A percentile compares a stretch with the other conserved stretches of the same genome.
These are phyloP conservation scores for Pluvianellus socialis DNA, from an alignment of 2,113 vertebrate species.

Conservation along the genomic window DNA sequence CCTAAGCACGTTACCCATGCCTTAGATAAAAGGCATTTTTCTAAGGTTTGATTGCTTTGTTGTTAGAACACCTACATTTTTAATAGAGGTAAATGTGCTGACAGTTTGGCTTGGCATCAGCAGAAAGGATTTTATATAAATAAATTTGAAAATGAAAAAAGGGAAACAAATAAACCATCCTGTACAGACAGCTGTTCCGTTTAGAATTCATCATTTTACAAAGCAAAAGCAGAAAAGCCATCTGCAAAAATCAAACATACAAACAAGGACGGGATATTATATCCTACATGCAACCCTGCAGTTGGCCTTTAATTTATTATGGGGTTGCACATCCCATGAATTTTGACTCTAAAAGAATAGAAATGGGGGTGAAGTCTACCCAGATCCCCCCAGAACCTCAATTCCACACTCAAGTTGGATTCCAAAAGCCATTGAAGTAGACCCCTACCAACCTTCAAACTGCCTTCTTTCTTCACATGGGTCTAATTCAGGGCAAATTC, in stretches of 20 bases:
- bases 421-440: background rate
- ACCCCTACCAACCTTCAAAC: background rate
- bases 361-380: background rate
- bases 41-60: slow-evolving; percentile 28
- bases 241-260: slow-evolving; percentile 37
- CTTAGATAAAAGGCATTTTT: background rate
- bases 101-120: slow-evolving; percentile 46
- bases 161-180: slow-evolving; percentile 54
- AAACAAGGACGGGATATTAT: slow-evolving; percentile 1
- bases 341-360: background rate
- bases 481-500: background rate
- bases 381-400: background rate
- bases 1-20: background rate
- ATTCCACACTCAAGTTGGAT: background rate
- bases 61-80: slow-evolving; percentile 52
- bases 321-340: background rate
- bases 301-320: background rate
- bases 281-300: background rate
- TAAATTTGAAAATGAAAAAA: slow-evolving; percentile 34
- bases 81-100: slow-evolving; percentile 59
- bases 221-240: slow-evolving; percentile 40
- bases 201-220: slow-evolving; percentile 65
- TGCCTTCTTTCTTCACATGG: background rate
- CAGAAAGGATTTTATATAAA: slow-evolving; percentile 42
- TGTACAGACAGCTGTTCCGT: slow-evolving; percentile 61